These are phyloP conservation scores for Megalurothrips usitatus DNA, from an alignment of 2,888 invertebrate genomes.

Conservation along the genomic window DNA sequence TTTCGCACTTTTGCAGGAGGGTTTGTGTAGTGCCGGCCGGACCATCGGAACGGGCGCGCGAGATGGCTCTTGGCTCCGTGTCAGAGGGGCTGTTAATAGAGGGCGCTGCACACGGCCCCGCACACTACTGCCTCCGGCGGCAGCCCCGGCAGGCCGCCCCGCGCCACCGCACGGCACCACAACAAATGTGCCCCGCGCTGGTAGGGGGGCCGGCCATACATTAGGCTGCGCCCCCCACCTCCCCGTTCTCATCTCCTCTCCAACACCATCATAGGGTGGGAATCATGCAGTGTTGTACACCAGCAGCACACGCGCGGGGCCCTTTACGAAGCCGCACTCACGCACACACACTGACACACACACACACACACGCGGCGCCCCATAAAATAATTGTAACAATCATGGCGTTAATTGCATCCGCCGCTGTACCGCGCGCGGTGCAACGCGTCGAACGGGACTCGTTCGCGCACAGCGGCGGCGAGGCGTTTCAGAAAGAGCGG, in stretches of 20 bases:
- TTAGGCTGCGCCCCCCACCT: background rate
- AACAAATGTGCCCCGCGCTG: slow-evolving; percentile 1
- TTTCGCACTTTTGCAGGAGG: background rate
- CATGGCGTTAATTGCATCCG: background rate
- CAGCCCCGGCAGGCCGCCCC: too few species aligned
- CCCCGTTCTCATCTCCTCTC: background rate
- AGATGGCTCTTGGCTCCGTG: slow-evolving; percentile 11
- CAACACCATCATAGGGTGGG: background rate
- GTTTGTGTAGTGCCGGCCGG: background rate
- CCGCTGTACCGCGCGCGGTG: background rate
- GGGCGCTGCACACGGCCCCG: background rate
- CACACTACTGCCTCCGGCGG: too few species aligned
- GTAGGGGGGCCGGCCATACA: background rate
- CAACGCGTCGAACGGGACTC: too few species aligned
- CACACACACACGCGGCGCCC: background rate
- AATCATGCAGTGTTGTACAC: background rate
- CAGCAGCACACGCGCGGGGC: background rate
- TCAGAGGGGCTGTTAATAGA: slow-evolving; percentile 26
- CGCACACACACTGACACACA: background rate
- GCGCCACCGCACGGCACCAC: background rate
- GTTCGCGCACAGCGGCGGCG: background rate
- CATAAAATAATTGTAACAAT: slow-evolving; percentile 9
- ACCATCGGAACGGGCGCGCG: background rate
- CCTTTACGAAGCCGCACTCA: background rate
- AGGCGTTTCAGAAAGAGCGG: background rate